Conservation (phyloP, 2,888 invertebrate species). For the Clusia tigrina region DNA sequence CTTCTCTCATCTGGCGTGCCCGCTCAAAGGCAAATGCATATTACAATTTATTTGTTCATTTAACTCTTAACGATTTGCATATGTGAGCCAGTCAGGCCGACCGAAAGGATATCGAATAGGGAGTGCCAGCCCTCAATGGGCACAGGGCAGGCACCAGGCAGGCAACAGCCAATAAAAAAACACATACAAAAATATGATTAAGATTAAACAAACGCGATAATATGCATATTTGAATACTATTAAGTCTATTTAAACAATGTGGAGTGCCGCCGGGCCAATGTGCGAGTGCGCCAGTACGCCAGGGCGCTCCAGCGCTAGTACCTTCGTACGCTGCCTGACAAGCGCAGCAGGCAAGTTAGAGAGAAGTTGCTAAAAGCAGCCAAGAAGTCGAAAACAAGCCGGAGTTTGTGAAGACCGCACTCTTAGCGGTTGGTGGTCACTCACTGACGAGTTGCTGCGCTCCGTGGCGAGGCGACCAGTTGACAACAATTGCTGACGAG, state of each 20-base stretch:
- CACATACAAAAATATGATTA: constrained; percentile 38
- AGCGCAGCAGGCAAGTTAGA: neutral
- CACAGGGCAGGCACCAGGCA: neutral
- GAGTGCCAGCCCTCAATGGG: neutral
- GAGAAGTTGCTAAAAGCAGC: neutral
- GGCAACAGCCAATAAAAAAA: constrained; percentile 1
- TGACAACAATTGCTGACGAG: too few relatives aligned
- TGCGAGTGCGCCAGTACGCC: neutral
- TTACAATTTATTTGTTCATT: constrained; percentile 2
- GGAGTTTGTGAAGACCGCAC: too few relatives aligned
- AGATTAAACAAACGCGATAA: constrained; percentile 54
- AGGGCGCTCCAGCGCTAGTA: constrained; percentile 44
- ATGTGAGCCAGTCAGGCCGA: neutral
- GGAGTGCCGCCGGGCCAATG: constrained; percentile 21
- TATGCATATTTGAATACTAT: constrained; percentile 54
- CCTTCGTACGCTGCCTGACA: constrained; percentile 31
- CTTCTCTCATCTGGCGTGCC: too few relatives aligned
- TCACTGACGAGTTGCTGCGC: too few relatives aligned
- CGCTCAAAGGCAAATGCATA: neutral
- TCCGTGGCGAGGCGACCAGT: too few relatives aligned
- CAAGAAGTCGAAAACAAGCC: neutral
- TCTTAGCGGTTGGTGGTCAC: too few relatives aligned
- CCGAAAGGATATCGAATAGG: neutral
- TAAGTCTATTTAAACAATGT: constrained; percentile 58
- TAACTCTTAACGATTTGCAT: neutral